Base-by-base conservation (phyloP, 92 coral and sea anemone species). In the Zoanthus gigantus region DNA sequence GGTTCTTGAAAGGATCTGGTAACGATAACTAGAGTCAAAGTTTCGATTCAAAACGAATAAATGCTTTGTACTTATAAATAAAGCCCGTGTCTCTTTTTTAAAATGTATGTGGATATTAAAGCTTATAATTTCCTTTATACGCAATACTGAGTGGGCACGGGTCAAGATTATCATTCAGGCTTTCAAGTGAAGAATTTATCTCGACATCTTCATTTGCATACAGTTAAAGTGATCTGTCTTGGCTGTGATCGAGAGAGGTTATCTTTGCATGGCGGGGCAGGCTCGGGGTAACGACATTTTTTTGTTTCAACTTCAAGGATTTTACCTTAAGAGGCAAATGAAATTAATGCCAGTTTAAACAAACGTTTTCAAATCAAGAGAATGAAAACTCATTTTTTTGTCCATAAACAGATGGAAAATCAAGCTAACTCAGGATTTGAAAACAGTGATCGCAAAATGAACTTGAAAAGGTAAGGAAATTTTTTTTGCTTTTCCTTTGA, bases 391-490 rank as follows among this genome's bases (percentile, higher is more conserved):
- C 8, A 14, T 29, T 47, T 81, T 53, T 2, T 60, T 29, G 65
- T 18, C 65, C 0, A 32, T 30, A 80, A 13, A 81, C 58, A 65
- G 75, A 81, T 81, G 85, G 85, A 67, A 14, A 8, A 60, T 81
- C 69, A 63, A 9, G n/a, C 72, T 18, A 37, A 71, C 72, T 65
- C 63, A 5, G 75, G 76, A 68, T 81, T 81, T 46, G 60, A 71
- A 48, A 48, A 52, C 45, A 18, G n/a, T 44, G 9, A 67, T 2
- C 85, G 9, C 18, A 46, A 71, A 81, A 57, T 29, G 23, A 14
- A 81, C 67, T 65, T 81, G 11, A 81, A 81, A 66, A 81, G 85
- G 85, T 81, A 81, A 7, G 75, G 15, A 48, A 10, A 48, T n/a
- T 3, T 76, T 23, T 23, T n/a, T 50, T 0, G 42, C 42, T 7